Base-by-base conservation (phyloP, 1,140 invertebrate genomes). In the Drosophila pseudoobscura region DNA sequence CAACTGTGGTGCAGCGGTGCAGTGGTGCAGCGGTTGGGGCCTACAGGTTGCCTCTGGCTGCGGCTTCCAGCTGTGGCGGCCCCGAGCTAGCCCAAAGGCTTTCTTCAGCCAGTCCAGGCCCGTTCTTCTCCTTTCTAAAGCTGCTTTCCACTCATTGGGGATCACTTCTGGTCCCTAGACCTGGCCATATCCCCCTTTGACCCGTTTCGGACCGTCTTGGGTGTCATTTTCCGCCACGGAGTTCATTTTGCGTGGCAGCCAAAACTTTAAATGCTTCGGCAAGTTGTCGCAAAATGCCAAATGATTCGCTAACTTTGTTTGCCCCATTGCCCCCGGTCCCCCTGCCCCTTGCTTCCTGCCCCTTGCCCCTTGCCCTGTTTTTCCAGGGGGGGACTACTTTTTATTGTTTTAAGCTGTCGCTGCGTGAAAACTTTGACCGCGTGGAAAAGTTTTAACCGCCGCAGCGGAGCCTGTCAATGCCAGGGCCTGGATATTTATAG, bases 381-480 rank as follows among this genome's bases (percentile, higher is more conserved):
- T 26, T 26, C 4, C 24, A 0, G 24, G 31, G 31, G 8, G 17
- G 17, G 17, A 1, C 0, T 3, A 9, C 2, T 9, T 78, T 71
- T 82, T 70, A 74, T 83, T 78, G 78, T 82, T 82, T 80, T 80
- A 80, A 66, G 78, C 78, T 66, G 62, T 77, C 66, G 73, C 58
- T 46, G 62, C 43, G 56, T 47, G 24, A 44, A 80, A 83, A 82
- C 62, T 74, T 82, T 75, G 45, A 39, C 45, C 52, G 13, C 7
- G 11, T 20, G 24, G 9, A 46, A 82, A 78, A 82, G 43, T 78
- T 82, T 66, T 54, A 55, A 4, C 35, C 39, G 35, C 31, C 4
- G 31, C 0, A 31, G 31, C 46, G 11, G 31, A 39, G 31, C 52
- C 79, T 78, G 79, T 78, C 79, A 82, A 82, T 83, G 79, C 70